Percentiles rank a stretch among this genome's conserved stretches.
phyloP scores from a whole-genome alignment of 1,140 invertebrate species.

The Diorhabda carinulata region DNA sequence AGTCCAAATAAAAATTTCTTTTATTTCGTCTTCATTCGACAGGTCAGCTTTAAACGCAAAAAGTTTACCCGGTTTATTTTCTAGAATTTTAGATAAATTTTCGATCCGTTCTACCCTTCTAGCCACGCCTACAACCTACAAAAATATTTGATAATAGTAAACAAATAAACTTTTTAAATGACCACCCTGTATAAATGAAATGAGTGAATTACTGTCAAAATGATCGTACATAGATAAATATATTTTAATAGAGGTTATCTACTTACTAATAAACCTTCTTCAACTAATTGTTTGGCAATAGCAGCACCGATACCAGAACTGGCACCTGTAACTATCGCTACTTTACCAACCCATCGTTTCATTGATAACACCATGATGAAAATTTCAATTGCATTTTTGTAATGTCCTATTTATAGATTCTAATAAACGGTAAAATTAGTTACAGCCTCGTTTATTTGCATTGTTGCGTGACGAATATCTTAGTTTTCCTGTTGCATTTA shows the following conservation, averaged over 20 bases:
- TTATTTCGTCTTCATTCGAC: conserved; percentile 48
- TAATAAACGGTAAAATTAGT: too few relatives aligned
- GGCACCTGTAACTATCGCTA: conserved; percentile 55
- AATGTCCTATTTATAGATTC: too few relatives aligned
- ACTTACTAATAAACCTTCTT: conserved; percentile 48
- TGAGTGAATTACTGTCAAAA: neutral
- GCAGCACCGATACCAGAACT: conserved; percentile 52
- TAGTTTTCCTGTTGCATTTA: too few relatives aligned
- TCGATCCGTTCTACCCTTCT: conserved; percentile 18
- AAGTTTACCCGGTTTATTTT: conserved; percentile 3
- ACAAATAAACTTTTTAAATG: neutral
- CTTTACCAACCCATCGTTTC: conserved; percentile 51
- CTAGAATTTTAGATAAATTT: neutral
- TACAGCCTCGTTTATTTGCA: too few relatives aligned
- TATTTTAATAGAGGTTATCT: neutral
- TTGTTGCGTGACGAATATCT: too few relatives aligned
- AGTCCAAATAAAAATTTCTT: conserved; percentile 60
- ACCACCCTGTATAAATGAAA: neutral
- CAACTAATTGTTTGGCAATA: conserved; percentile 42
- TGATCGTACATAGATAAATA: neutral
- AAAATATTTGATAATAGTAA: neutral
- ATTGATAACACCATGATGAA: conserved; percentile 33
- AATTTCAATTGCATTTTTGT: too few relatives aligned
- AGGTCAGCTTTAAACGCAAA: conserved; percentile 14
- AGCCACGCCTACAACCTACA: conserved; percentile 18